Conservation (phyloP, 1,140 invertebrate genomes). For the Drosophila orosa region DNA sequence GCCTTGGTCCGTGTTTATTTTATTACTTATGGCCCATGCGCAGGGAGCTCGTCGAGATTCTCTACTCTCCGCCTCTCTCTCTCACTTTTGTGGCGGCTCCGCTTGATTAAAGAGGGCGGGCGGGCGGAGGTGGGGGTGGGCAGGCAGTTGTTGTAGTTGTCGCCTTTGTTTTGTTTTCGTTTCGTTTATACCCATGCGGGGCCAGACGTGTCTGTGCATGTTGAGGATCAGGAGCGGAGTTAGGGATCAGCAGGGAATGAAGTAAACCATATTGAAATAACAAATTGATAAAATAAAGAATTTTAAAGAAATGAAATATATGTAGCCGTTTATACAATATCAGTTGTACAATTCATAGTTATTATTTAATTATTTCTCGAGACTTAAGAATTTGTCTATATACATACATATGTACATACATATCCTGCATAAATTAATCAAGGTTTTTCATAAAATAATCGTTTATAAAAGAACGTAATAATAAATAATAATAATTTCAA, state of each 20-base stretch:
- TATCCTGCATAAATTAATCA: too few relatives aligned
- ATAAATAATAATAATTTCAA: too few relatives aligned
- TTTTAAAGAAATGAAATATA: too few relatives aligned
- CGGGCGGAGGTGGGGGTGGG: conserved; percentile 24
- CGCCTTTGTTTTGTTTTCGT: conserved; percentile 70
- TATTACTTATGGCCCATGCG: conserved; percentile 65
- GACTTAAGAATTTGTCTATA: too few relatives aligned
- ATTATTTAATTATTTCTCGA: too few relatives aligned
- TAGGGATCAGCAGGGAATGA: neutral
- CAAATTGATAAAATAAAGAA: too few relatives aligned
- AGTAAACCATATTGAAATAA: too few relatives aligned
- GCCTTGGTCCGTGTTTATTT: conserved; percentile 67
- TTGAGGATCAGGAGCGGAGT: conserved; percentile 27
- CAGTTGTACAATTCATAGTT: too few relatives aligned
- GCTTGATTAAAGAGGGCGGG: conserved; percentile 47
- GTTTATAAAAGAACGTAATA: too few relatives aligned
- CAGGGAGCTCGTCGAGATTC: conserved; percentile 23
- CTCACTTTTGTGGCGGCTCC: conserved; percentile 37
- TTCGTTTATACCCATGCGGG: conserved; percentile 48
- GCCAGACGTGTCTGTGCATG: conserved; percentile 17
- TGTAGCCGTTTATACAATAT: too few relatives aligned
- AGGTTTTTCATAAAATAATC: too few relatives aligned
- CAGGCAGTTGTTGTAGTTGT: conserved; percentile 49
- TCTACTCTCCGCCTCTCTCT: conserved; percentile 7
- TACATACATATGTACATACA: too few relatives aligned